These are phyloP conservation scores for Branchinecta lynchi DNA, from an alignment of 1,140 invertebrate species.

Conservation along the genomic window DNA sequence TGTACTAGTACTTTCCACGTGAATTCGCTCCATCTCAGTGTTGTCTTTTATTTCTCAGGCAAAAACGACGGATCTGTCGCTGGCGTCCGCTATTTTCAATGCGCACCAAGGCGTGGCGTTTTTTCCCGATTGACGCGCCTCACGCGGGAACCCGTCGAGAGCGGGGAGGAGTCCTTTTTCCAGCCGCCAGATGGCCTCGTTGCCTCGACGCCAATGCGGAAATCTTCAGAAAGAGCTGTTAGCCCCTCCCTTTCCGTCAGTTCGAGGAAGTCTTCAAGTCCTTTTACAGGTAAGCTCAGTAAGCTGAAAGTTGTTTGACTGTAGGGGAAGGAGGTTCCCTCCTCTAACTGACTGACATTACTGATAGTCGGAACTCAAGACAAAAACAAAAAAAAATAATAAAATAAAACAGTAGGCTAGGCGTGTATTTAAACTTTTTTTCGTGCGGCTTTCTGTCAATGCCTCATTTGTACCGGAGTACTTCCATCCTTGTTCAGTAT, in stretches of 20 bases:
- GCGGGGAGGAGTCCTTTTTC: slow-evolving; percentile 15
- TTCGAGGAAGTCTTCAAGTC: background rate
- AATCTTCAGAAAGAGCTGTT: background rate
- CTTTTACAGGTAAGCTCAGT: slow-evolving; percentile 7
- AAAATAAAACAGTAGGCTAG: no score
- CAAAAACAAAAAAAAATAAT: no score
- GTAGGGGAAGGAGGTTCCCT: no score
- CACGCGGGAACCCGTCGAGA: slow-evolving; percentile 49
- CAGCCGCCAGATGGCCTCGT: slow-evolving; percentile 1
- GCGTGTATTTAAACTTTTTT: no score
- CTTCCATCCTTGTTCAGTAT: no score
- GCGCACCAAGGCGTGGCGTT: slow-evolving; percentile 77
- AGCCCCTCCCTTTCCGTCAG: background rate
- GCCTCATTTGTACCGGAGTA: no score
- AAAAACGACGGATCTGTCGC: slow-evolving; percentile 95
- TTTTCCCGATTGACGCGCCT: slow-evolving; percentile 79
- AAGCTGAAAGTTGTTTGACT: no score
- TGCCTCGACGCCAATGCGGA: background rate
- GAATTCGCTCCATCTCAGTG: background rate
- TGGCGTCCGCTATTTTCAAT: slow-evolving; percentile 82
- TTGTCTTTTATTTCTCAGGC: slow-evolving; percentile 38
- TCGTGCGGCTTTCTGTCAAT: no score
- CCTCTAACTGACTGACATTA: no score
- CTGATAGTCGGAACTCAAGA: no score
- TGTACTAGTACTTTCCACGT: background rate